Conservation (phyloP, 1,140 invertebrate genomes). For the Drosophila nasuta region DNA sequence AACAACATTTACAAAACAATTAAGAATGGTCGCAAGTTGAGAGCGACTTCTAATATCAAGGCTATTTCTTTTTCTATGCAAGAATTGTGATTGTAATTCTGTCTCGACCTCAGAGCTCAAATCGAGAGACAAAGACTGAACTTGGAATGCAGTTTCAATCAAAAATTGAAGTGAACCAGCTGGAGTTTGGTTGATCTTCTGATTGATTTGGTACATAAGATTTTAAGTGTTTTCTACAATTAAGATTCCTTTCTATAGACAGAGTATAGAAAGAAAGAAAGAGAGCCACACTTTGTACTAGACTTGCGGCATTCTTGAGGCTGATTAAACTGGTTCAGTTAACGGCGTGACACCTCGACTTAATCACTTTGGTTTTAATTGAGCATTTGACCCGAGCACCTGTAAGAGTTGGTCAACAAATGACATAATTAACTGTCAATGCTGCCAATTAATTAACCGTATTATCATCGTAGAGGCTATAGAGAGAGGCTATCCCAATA, state of each 20-base stretch:
- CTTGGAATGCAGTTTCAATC: conserved; percentile 6
- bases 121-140: not conserved
- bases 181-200: not conserved
- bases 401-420: not conserved
- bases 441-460: conserved; percentile 9
- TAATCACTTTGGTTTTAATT: conserved; percentile 24
- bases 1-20: conserved; percentile 7
- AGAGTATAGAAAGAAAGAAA: not conserved
- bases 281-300: conserved; percentile 12
- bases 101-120: conserved; percentile 1
- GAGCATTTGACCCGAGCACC: conserved; percentile 28
- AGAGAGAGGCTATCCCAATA: not conserved
- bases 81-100: conserved; percentile 28
- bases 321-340: conserved; percentile 20
- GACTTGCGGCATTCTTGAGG: not conserved
- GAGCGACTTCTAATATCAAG: conserved; percentile 29
- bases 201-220: conserved; percentile 3
- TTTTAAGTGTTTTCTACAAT: conserved; percentile 6
- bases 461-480: not conserved
- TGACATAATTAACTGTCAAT: conserved; percentile 24
- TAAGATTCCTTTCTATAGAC: conserved; percentile 7
- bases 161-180: not conserved
- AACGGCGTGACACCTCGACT: conserved; percentile 12
- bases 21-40: conserved; percentile 26
- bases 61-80: conserved; percentile 11